Base-by-base conservation (phyloP, 2,113 vertebrate species). In the Python bivittatus region DNA sequence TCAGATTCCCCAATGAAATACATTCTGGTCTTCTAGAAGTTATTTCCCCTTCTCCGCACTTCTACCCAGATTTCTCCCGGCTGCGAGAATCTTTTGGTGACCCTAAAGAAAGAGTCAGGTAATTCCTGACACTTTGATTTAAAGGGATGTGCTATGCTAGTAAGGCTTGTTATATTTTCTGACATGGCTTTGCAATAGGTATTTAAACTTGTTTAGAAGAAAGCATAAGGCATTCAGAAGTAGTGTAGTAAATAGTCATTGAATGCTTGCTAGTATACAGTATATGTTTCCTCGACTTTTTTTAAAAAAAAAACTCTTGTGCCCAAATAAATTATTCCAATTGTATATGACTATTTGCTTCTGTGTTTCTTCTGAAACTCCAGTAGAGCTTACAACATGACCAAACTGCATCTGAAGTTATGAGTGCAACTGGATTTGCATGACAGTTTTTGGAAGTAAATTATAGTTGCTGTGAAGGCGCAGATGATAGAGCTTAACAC, bases 71-170 rank as follows among this genome's bases (percentile, higher is more conserved):
- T 97, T 99, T 99, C 96, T 99, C 99, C 44, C 97, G 96, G 64
- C 98, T 99, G 61, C 96, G 98, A 57, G 99, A 99, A 96, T 99
- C 99, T 56, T 99, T 99, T 60, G 99, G 99, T 13, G 99, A 99
- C 96, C 98, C 98, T 33, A 99, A 99, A 94, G 99, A 99, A 95
- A 98, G 99, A 97, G 99, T 99, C 97, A 98, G 98, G 99, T 99
- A 97, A 96, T 89, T 58, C 44, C 7, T n/a, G 85, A 22, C 68
- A 86, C 72, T 0, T 54, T 95, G 60, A 54, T 33, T 60, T 90
- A 1, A 53, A 84, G 9, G 17, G 33, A 15, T 44, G 25, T 0
- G 0, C 29, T 11, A 1, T 13, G 2, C 23, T 91, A 53, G 0
- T 29, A 88, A 58, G 29, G 17, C 52, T 56, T 20, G 92, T 92